Percentiles rank a stretch among this genome's conserved stretches.
Evolutionary conservation across 2,797 vertebrate genomes (phyloP).

Genomic region (Mormyrops boulengeri): DNA sequence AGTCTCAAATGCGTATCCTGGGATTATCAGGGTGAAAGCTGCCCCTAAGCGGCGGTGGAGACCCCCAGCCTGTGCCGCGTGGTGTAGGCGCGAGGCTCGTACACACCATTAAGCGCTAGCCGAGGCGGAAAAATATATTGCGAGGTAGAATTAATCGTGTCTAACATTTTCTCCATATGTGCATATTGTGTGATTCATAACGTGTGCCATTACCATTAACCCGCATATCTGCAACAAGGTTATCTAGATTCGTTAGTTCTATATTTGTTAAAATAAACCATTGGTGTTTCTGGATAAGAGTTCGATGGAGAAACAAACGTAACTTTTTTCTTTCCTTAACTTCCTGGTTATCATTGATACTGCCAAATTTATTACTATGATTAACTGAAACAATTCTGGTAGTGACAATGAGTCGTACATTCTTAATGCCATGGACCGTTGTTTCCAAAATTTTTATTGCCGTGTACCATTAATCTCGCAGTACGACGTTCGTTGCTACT

Average conservation of each 20-base stretch:
- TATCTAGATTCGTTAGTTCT: neutral
- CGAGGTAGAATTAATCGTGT: conserved; percentile 34
- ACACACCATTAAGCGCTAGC: conserved; percentile 43
- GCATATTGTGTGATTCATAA: conserved; percentile 38
- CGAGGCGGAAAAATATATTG: conserved; percentile 37
- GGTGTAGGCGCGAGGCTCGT: conserved; percentile 41
- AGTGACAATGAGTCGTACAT: neutral
- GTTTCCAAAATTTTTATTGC: conserved; percentile 2
- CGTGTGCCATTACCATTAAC: conserved; percentile 38
- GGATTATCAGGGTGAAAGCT: conserved; percentile 10
- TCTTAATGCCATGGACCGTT: neutral
- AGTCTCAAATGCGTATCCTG: neutral
- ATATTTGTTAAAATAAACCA: neutral
- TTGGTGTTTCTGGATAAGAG: neutral
- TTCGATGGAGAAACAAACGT: neutral
- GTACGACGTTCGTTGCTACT: conserved; percentile 4
- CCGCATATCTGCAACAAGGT: conserved; percentile 2
- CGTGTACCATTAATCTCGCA: conserved; percentile 9
- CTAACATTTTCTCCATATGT: conserved; percentile 31
- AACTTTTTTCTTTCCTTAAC: neutral
- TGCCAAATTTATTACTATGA: neutral
- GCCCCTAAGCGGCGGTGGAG: conserved; percentile 30
- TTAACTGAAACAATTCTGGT: neutral
- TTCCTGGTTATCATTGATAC: neutral
- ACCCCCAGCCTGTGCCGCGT: conserved; percentile 25